Evolutionary conservation across 2,888 invertebrate species (phyloP).

Genomic region (Malthinus seriepunctatus): DNA sequence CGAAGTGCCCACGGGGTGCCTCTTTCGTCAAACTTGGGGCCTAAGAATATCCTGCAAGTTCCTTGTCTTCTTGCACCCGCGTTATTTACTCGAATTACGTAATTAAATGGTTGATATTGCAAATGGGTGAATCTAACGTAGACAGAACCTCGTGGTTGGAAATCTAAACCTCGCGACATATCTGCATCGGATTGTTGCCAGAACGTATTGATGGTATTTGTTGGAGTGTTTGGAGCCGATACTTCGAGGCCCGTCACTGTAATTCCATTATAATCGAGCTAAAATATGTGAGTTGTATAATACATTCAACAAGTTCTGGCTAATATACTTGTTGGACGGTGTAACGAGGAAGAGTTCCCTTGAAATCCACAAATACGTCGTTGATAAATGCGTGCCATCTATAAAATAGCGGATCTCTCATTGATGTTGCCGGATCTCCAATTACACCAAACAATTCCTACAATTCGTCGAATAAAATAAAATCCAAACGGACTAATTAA

Average conservation of each 20-base stretch:
- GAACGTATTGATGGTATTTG: conserved; percentile 65
- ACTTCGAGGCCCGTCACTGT: conserved; percentile 62
- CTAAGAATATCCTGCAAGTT: conserved; percentile 69
- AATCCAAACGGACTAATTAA: background rate
- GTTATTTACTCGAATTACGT: conserved; percentile 66
- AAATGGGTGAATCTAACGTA: conserved; percentile 74
- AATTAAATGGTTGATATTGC: conserved; percentile 70
- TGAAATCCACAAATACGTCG: conserved; percentile 74
- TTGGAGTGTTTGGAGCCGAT: conserved; percentile 54
- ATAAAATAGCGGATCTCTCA: conserved; percentile 84
- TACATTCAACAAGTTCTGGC: background rate
- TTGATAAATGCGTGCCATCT: conserved; percentile 80
- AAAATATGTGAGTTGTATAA: conserved; percentile 23
- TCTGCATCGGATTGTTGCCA: conserved; percentile 79
- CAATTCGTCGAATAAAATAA: conserved; percentile 6
- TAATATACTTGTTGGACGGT: conserved; percentile 57
- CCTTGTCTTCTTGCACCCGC: conserved; percentile 56
- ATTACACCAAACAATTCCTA: conserved; percentile 79
- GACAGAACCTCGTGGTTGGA: conserved; percentile 71
- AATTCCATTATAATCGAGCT: conserved; percentile 66
- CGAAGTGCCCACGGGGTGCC: conserved; percentile 64
- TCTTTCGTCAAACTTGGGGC: conserved; percentile 65
- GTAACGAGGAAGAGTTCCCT: conserved; percentile 69
- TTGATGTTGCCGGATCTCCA: conserved; percentile 79
- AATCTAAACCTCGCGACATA: conserved; percentile 76